A percentile compares a stretch with the other conserved stretches of the same genome.
These are phyloP conservation scores for Eumerus sabulonum DNA, from an alignment of 2,888 invertebrate genomes.

Conservation along the genomic window DNA sequence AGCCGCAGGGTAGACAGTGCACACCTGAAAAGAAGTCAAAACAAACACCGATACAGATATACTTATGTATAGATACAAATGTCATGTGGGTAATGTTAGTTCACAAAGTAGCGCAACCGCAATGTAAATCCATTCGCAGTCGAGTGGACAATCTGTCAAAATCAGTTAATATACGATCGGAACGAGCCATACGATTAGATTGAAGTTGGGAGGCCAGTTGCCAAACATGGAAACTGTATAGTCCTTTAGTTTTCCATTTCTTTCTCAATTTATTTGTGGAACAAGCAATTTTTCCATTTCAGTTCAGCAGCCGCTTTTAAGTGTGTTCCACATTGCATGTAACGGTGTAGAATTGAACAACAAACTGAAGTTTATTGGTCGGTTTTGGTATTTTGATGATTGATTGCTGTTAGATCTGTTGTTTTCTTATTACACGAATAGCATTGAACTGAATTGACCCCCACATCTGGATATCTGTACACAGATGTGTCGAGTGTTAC, in stretches of 20 bases:
- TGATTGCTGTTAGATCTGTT: slow-evolving; percentile 40
- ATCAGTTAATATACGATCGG: slow-evolving; percentile 44
- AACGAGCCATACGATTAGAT: slow-evolving; percentile 28
- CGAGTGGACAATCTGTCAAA: slow-evolving; percentile 61
- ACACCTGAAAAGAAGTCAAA: slow-evolving; percentile 53
- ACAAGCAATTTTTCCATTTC: slow-evolving; percentile 49
- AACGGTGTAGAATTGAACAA: no score
- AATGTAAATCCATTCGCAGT: slow-evolving; percentile 43
- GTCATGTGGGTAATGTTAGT: slow-evolving; percentile 23
- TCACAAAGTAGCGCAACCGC: slow-evolving; percentile 58
- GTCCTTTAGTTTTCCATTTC: slow-evolving; percentile 6
- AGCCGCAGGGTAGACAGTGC: slow-evolving; percentile 35
- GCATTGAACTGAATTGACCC: slow-evolving; percentile 30
- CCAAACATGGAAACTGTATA: slow-evolving; percentile 46
- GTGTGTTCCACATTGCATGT: background rate
- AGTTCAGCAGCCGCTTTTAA: slow-evolving; percentile 27
- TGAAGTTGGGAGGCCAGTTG: slow-evolving; percentile 6
- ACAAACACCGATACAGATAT: background rate
- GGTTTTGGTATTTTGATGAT: slow-evolving; percentile 31
- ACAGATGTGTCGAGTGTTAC: background rate
- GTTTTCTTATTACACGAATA: slow-evolving; percentile 22
- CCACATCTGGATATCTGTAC: slow-evolving; percentile 9
- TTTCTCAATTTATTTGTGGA: background rate
- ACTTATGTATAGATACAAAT: background rate
- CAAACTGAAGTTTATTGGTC: no score